Evolutionary conservation across 1,140 invertebrate genomes (phyloP), one percentile per base, ranked within the genome.

Genomic region (Thrips palmi): DNA sequence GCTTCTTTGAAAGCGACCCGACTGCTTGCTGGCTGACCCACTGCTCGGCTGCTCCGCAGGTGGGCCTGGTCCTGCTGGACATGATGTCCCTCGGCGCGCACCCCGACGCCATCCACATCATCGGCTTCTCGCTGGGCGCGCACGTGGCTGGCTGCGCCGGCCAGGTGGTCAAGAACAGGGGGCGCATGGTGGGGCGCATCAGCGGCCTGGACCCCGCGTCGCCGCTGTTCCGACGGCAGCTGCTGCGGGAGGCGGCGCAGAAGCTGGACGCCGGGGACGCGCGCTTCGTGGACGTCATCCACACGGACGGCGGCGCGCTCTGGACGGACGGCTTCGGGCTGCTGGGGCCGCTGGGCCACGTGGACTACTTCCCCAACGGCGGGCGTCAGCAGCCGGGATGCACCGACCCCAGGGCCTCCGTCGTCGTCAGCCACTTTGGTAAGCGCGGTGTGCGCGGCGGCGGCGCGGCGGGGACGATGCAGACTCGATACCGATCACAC

Each of bases 101-200:
- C 14, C 49, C 62, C 0, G 47, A 52, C 1, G 42, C 58, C 0
- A 63, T 78, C 2, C 79, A 85, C 51, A 47, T 83, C 1, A 66
- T 84, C 24, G 82, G 80, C 2, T 82, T 83, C 54, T 80, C 77
- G 47, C 52, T 84, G 0, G 80, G 79, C 2, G 77, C 78, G 2
- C 79, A 84, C 46, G 69, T 79, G 1, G 74, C 74, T 4, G 78
- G 76, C 0, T 72, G 71, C 41, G 70, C 76, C 0, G 77, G 77
- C 0, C 68, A 74, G 42, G 45, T 68, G n/a, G 48, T 77, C 0
- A 67, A 68, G 37, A 56, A 50, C 3, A 59, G 54, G 21, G 63
- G 63, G 4, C 47, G 62, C 1, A 59, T 68, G 4, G 45, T 82
- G 4, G 75, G 72, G 3, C 63, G 75, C 45, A 83, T 86, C 28